Percentiles rank a stretch among this genome's conserved stretches.
phyloP scores from a whole-genome alignment of 2,797 vertebrate genomes.

The Sciurus carolinensis region DNA sequence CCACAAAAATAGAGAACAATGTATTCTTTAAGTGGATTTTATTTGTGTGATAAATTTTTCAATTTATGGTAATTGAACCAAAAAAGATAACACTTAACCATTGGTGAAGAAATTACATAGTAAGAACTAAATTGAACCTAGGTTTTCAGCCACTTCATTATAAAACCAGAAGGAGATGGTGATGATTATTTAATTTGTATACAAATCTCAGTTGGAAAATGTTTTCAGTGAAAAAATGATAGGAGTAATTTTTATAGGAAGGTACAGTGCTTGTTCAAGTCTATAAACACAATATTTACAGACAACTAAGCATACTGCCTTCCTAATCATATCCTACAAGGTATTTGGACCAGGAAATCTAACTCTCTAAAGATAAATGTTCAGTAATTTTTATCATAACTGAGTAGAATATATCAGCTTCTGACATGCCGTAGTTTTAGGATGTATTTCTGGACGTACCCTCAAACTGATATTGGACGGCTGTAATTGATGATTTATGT shows the following conservation, averaged over 20 bases:
- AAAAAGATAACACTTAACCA: conserved; percentile 68
- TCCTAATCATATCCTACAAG: background rate
- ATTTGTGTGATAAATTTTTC: conserved; percentile 57
- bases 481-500: background rate
- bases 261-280: background rate
- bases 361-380: conserved; percentile 37
- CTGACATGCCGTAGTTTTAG: background rate
- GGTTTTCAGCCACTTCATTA: conserved; percentile 48
- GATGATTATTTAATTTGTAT: conserved; percentile 68
- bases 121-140: conserved; percentile 64
- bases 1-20: background rate
- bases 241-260: conserved; percentile 55
- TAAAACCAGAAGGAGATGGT: conserved; percentile 52
- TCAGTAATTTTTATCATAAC: background rate
- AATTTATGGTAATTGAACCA: background rate
- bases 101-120: conserved; percentile 56
- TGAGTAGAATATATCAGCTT: background rate
- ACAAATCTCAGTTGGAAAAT: conserved; percentile 11
- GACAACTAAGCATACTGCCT: background rate
- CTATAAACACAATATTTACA: conserved; percentile 1
- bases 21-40: conserved; percentile 10
- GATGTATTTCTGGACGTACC: background rate
- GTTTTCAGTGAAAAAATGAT: conserved; percentile 64
- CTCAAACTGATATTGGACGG: background rate
- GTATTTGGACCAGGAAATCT: conserved; percentile 44